Percentiles rank a stretch among this genome's conserved stretches.
Evolutionary conservation across 2,113 vertebrate species (phyloP).

Genomic region (Nestor notabilis): DNA sequence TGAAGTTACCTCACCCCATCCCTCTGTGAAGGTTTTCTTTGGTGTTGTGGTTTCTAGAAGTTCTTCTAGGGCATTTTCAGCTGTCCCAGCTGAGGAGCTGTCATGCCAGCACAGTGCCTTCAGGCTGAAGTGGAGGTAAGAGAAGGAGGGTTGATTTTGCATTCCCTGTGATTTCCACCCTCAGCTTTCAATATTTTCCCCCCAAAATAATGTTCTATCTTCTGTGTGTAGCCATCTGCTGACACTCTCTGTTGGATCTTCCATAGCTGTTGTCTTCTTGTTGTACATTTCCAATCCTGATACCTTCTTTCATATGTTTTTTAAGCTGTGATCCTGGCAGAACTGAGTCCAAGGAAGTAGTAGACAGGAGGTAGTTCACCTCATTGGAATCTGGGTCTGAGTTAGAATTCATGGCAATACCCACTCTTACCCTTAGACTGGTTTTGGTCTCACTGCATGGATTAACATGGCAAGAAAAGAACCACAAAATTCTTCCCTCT

Average conservation of each 20-base stretch:
- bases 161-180: neutral
- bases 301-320: neutral
- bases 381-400: neutral
- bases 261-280: neutral
- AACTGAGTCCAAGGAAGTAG: neutral
- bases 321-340: neutral
- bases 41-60: neutral
- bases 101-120: neutral
- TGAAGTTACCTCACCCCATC: neutral
- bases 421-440: neutral
- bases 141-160: neutral
- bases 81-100: neutral
- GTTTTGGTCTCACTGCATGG: neutral
- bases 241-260: neutral
- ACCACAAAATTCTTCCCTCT: neutral
- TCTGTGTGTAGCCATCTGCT: neutral
- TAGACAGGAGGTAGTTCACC: neutral
- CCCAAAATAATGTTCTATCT: neutral
- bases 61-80: neutral
- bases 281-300: neutral
- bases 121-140: neutral
- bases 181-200: neutral
- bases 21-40: neutral
- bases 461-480: neutral
- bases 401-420: neutral